These are phyloP conservation scores for Halcyon senegalensis DNA, from an alignment of 2,113 vertebrate species.

Conservation along the genomic window DNA sequence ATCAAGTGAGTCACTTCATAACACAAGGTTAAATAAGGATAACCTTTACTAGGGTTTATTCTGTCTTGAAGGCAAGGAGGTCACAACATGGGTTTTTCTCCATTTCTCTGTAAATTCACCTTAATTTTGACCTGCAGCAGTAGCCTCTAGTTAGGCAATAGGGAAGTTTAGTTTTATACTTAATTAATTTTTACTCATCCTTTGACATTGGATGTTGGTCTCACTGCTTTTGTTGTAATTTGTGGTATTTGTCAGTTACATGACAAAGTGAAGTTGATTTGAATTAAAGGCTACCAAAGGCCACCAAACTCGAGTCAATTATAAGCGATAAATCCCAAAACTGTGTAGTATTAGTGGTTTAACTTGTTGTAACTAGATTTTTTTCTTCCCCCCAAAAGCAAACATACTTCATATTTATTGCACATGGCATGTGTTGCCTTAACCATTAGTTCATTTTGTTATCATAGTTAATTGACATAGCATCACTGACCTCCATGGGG, in stretches of 20 bases:
- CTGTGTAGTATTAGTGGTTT: neutral
- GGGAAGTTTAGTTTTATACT: neutral
- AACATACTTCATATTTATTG: neutral
- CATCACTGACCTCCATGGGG: neutral
- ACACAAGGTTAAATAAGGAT: constrained; percentile 56
- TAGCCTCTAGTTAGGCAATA: neutral
- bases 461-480: neutral
- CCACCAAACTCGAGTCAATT: neutral
- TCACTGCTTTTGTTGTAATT: neutral
- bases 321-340: constrained; percentile 6
- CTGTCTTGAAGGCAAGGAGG: neutral
- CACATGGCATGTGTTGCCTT: neutral
- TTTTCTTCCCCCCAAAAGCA: neutral
- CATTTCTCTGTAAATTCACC: neutral
- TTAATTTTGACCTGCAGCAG: neutral
- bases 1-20: constrained; percentile 33
- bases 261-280: neutral
- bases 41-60: neutral
- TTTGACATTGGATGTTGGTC: neutral
- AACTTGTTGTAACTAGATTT: neutral
- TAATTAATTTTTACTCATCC: constrained; percentile 18
- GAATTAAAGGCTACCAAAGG: neutral
- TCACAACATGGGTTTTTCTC: neutral
- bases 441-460: neutral
- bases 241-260: neutral